Evolutionary conservation across 2,888 invertebrate species (phyloP), one percentile per base, ranked within the genome.

Genomic region (Opisthograptis luteolata): DNA sequence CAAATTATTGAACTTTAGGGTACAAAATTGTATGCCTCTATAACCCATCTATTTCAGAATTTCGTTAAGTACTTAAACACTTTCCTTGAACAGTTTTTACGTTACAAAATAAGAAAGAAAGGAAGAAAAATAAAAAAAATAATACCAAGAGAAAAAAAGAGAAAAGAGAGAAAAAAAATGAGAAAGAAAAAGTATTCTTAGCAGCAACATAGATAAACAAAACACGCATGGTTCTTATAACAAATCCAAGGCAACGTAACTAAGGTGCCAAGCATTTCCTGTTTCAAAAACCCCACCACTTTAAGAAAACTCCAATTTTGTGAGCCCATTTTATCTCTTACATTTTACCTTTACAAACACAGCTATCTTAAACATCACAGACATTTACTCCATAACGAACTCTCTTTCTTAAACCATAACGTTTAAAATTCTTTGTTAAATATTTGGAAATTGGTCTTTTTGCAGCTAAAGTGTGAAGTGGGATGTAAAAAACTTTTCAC

Each of bases 301-400:
- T 44, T 51, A 14, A 35, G 31, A 51, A 51, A 51, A 51, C 43
- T 47, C 46, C 50, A 48, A 51, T 55, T 47, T 41, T 24, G 36
- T 25, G 41, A 44, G 34, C 40, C 47, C 43, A 27, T 47, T 50
- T 47, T 51, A 55, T 55, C 54, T 54, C 40, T 45, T 32, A 20
- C 32, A 25, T 24, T 28, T 34, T 6, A 42, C 30, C 27, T 40
- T 35, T 28, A 28, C 22, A 12, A 22, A 1, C 6, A 2, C 17
- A 34, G 39, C 8, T 7, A 10, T 4, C 10, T 1, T 20, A 34
- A n/a, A 34, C 10, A 7, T 7, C 36, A 7, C 17, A 10, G 6
- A 8, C 0, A 5, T 1, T 6, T 14, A 12, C 6, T 7, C 15
- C 1, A 41, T 30, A 19, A 14, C 9, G 0, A 6, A 7, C 31